Base-by-base conservation (phyloP, 2,888 invertebrate species). In the Macrophya alboannulata region DNA sequence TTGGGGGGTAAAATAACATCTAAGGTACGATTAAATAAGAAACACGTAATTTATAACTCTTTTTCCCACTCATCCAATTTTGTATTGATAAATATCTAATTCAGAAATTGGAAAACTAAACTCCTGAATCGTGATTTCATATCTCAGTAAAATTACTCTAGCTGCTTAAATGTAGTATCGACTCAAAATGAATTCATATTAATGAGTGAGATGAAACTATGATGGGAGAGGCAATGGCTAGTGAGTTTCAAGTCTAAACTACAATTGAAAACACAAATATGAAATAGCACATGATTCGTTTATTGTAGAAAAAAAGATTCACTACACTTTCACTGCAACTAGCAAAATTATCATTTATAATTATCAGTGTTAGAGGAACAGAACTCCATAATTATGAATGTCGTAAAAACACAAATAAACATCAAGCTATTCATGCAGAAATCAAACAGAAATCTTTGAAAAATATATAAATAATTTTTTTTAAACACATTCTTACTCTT, bases 201-300 rank as follows among this genome's bases (percentile, higher is more conserved):
- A 77, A n/a, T 17, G n/a, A 77, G 48, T 77, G 10, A 43, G 43
- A 62, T n/a, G n/a, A 10, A 51, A 62, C 17, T 21, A 40, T n/a
- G 40, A 81, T 40, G 55, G 77, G 77, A 77, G 15, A 51, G 55
- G 48, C 77, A 31, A 51, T 9, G 72, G 43, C 77, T 17, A 40
- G 62, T 81, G 62, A 81, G 59, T 10, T 62, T 10, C 17, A 21
- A 81, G 51, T 81, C 43, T 15, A 62, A 43, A 81, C 40, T 43
- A 59, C 81, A 81, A 81, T 81, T 21, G 62, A 81, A 43, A 81
- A 81, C 81, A 40, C 81, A 81, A 59, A 62, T 62, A 12, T 62
- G 62, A 43, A 40, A 31, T 37, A 55, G n/a, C 40, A 59, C n/a
- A 55, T 77, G 62, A 81, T 62, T 81, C 25, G 40, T 81, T 81